Base-by-base conservation (phyloP, 2,113 vertebrate genomes). In the Rhizomys pruinosus region DNA sequence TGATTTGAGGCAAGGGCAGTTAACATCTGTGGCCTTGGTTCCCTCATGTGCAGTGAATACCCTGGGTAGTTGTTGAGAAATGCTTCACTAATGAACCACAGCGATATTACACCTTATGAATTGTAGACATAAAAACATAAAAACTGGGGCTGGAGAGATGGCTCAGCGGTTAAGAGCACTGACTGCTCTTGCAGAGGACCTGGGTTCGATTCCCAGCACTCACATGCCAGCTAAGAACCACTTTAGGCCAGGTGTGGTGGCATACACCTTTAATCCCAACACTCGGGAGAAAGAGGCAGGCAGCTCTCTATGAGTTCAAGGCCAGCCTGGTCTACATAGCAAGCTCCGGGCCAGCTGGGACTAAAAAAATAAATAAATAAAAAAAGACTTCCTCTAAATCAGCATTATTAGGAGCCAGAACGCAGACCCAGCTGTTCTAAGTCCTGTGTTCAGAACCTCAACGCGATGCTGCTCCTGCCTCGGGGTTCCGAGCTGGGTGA, bases 1-100 rank as follows among this genome's bases (percentile, higher is more conserved):
- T 90, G 37, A 66, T 42, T 15, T 72, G 69, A 86, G 63, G 71
- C 44, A 87, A 79, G 47, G 11, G n/a, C 73, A 68, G 20, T 37
- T 87, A 91, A 78, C 9, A 32, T 73, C 55, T 32, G 57, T 71
- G 47, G 5, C 27, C 52, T 69, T 64, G 80, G 81, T 81, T 25
- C 88, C 84, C 73, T 89, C 69, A 57, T 42, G 12, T 78, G n/a
- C 80, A 89, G 34, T 34, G 42, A 94, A 66, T 34, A 77, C 39
- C 42, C 7, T 44, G 6, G 13, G 37, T 80, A 81, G 81, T 32
- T 89, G 10, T 16, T 71, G 69, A 92, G 74, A 90, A 59, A 0
- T 5, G 64, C 66, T 78, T 37, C 10, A 78, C 27, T 84, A 29
- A 39, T 25, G 77, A 69, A 92, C 52, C 20, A 39, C 19, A 91